A percentile compares a stretch with the other conserved stretches of the same genome.
phyloP scores from a whole-genome alignment of 2,888 invertebrate genomes.

The Tortricodes alternella region DNA sequence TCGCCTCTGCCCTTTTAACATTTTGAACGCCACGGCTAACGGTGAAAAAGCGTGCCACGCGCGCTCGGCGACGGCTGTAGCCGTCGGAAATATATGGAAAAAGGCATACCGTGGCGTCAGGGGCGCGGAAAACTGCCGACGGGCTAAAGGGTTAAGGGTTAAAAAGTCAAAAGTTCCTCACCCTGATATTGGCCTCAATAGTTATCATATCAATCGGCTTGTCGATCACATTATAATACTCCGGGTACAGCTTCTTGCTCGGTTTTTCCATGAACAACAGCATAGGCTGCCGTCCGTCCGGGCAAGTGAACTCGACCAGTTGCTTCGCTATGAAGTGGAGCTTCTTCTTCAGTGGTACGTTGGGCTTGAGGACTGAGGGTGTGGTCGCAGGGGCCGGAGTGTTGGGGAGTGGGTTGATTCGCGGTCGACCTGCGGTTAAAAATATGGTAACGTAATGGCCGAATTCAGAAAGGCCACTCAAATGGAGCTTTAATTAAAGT shows the following conservation, averaged over 20 bases:
- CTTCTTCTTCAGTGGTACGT: constrained; percentile 89
- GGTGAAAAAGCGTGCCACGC: too few relatives aligned
- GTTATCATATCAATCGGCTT: constrained; percentile 97
- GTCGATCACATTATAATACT: constrained; percentile 96
- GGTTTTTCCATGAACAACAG: constrained; percentile 98
- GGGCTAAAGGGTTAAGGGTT: too few relatives aligned
- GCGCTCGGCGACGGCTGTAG: too few relatives aligned
- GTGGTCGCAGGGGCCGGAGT: constrained; percentile 46
- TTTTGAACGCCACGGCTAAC: too few relatives aligned
- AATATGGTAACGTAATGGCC: background rate
- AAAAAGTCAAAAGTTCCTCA: constrained; percentile 41
- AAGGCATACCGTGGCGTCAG: too few relatives aligned
- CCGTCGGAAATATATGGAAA: too few relatives aligned
- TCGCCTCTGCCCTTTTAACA: too few relatives aligned
- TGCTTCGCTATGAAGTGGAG: constrained; percentile 90
- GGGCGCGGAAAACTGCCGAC: too few relatives aligned
- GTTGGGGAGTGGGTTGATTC: constrained; percentile 57
- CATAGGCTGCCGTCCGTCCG: constrained; percentile 92
- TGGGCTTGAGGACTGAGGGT: constrained; percentile 55
- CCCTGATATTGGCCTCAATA: constrained; percentile 95
- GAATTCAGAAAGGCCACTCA: too few relatives aligned
- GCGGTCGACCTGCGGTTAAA: constrained; percentile 63
- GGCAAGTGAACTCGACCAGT: constrained; percentile 74
- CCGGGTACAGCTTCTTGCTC: constrained; percentile 96
- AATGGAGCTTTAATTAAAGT: too few relatives aligned